phyloP scores from a whole-genome alignment of 2,888 invertebrate genomes.

The Entomobrya proxima region DNA sequence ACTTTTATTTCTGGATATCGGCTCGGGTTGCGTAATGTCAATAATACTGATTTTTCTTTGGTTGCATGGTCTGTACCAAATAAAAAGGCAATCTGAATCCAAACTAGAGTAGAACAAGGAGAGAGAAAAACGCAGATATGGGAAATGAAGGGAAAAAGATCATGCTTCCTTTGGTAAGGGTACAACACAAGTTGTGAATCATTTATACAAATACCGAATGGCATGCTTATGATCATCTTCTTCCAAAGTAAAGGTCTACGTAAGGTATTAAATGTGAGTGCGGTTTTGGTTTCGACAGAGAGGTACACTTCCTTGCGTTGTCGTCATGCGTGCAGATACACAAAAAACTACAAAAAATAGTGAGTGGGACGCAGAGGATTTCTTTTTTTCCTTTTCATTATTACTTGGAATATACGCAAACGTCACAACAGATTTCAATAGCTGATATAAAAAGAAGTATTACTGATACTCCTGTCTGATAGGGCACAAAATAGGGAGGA shows the following conservation, averaged over 20 bases:
- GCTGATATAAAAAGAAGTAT: slow-evolving; percentile 65
- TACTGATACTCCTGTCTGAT: slow-evolving; percentile 65
- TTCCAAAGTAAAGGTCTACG: background rate
- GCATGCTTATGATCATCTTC: background rate
- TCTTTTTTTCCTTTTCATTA: background rate
- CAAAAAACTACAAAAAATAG: no score
- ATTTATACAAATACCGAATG: background rate
- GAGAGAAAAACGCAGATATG: background rate
- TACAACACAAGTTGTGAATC: background rate
- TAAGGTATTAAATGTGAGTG: background rate
- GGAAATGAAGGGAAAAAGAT: background rate
- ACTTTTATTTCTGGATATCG: background rate
- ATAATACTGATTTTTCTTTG: slow-evolving; percentile 44
- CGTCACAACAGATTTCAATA: slow-evolving; percentile 65
- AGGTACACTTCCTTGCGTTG: background rate
- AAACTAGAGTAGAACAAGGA: slow-evolving; percentile 20
- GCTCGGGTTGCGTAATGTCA: background rate
- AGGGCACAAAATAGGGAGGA: slow-evolving; percentile 44
- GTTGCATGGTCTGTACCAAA: slow-evolving; percentile 18
- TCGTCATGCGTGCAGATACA: background rate
- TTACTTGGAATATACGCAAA: slow-evolving; percentile 36
- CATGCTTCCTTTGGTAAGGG: background rate
- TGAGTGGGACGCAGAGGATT: background rate
- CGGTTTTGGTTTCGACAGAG: background rate
- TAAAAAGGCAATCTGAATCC: slow-evolving; percentile 27